A percentile compares a stretch with the other conserved stretches of the same genome.
phyloP scores from a whole-genome alignment of 2,113 vertebrate species.

The Cynoglossus semilaevis region DNA sequence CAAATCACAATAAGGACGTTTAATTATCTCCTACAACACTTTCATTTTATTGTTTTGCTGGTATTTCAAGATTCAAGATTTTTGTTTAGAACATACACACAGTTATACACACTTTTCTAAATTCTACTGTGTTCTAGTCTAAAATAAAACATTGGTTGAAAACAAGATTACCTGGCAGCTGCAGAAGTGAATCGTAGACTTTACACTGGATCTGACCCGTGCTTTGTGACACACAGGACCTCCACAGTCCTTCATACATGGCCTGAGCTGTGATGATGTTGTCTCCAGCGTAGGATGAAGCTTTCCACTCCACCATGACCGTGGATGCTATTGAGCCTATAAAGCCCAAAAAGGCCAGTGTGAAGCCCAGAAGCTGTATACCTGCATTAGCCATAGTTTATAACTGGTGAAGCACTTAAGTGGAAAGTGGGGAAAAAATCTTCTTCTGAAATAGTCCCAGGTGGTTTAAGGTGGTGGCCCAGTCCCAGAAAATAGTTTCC shows the following conservation, averaged over 20 bases:
- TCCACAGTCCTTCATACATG: slow-evolving; percentile 93
- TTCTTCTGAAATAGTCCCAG: slow-evolving; percentile 8
- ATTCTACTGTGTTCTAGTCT: too few species aligned
- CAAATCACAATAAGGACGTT: too few species aligned
- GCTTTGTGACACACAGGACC: slow-evolving; percentile 89
- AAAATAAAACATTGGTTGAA: not conserved
- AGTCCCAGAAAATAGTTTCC: slow-evolving; percentile 4
- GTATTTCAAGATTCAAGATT: too few species aligned
- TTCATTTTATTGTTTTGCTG: too few species aligned
- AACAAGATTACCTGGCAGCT: slow-evolving; percentile 79
- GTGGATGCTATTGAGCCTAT: slow-evolving; percentile 84
- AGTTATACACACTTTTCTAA: too few species aligned
- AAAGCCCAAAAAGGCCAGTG: slow-evolving; percentile 85
- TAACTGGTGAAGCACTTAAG: not conserved
- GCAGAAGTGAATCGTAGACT: slow-evolving; percentile 87
- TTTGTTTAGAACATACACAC: too few species aligned
- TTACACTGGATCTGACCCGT: slow-evolving; percentile 96
- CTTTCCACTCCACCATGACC: slow-evolving; percentile 91
- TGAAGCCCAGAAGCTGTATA: slow-evolving; percentile 86
- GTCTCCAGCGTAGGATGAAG: slow-evolving; percentile 86
- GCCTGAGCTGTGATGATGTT: slow-evolving; percentile 94
- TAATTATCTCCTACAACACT: too few species aligned
- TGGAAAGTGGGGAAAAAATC: not conserved
- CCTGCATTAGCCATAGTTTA: slow-evolving; percentile 84
- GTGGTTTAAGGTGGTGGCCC: slow-evolving; percentile 1